Percentiles rank a stretch among this genome's conserved stretches.
These are phyloP conservation scores for Phrynocephalus forsythii DNA, from an alignment of 2,797 vertebrate species.

Conservation along the genomic window DNA sequence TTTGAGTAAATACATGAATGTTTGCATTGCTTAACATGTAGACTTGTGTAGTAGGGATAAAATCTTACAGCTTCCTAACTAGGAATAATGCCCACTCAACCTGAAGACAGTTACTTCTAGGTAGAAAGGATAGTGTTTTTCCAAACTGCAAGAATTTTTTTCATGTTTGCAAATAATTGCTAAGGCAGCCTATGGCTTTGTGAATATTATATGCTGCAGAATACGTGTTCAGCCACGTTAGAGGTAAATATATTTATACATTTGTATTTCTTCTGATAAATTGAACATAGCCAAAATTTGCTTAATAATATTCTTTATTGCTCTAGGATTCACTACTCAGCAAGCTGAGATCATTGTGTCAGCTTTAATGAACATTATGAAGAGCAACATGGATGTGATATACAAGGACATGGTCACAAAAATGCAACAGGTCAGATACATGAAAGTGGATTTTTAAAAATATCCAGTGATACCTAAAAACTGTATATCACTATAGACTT, in stretches of 20 bases:
- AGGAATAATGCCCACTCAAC: neutral
- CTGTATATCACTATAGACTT: neutral
- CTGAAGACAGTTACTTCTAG: neutral
- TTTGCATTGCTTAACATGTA: neutral
- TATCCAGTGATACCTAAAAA: neutral
- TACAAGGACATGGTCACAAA: conserved; percentile 96
- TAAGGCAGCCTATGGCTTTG: neutral
- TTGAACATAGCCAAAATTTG: neutral
- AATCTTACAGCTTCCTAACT: neutral
- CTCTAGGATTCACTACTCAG: conserved; percentile 85
- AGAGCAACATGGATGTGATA: conserved; percentile 88
- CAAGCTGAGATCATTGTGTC: conserved; percentile 91
- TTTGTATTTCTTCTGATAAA: neutral
- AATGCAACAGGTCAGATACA: conserved; percentile 88
- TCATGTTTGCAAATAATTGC: neutral
- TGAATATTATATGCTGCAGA: conserved; percentile 3
- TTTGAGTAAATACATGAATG: neutral
- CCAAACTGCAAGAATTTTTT: neutral
- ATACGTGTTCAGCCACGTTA: neutral
- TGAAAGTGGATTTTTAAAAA: neutral
- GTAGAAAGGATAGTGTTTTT: neutral
- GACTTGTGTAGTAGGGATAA: neutral
- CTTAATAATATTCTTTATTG: conserved; percentile 48
- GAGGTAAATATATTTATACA: neutral
- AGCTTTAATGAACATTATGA: conserved; percentile 86